Evolutionary conservation across 2,113 vertebrate genomes (phyloP), one percentile per base, ranked within the genome.

Genomic region (Pluvialis apricaria): DNA sequence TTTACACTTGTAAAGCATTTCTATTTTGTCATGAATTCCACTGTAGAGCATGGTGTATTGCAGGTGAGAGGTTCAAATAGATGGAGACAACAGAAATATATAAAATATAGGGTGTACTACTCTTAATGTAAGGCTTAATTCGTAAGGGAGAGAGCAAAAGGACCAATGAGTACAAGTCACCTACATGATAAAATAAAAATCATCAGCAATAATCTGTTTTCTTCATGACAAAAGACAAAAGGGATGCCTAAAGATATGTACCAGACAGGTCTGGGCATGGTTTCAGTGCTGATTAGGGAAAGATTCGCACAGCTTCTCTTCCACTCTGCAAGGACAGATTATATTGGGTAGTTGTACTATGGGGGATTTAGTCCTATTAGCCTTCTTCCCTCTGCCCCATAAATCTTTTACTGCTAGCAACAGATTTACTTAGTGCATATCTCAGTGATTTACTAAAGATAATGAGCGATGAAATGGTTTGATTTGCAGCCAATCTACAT

Each of bases 401-500:
- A 91, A 92, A 96, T 92, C 52, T 87, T 79, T 34, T 89, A 45
- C 42, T 71, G 22, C 15, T 84, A 92, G 42, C 44, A 91, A 70
- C n/a, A 86, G 72, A 82, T 94, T 96, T 96, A 94, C 38, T 95
- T 87, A 95, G 52, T 38, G 15, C 61, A 25, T 89, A 84, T 92
- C 60, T 86, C 58, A n/a, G 19, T 85, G 69, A 96, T 94, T 89
- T 94, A 82, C 38, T 91, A 82, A 95, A 92, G 84, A 52, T 58
- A 96, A 90, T 52, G 61, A 82, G 24, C 0, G 0, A 90, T 36
- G 9, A 95, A 94, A 88, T 24, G 28, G 36, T 57, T 96, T 96
- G 96, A 85, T 87, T 91, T 95, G 54, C 75, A 92, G 94, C 87
- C 82, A 85, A 7, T 24, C 81, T 71, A 64, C 72, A 40, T 47